Evolutionary conservation across 2,888 invertebrate genomes (phyloP), one percentile per base, ranked within the genome.

Genomic region (Stegana nigrithorax): DNA sequence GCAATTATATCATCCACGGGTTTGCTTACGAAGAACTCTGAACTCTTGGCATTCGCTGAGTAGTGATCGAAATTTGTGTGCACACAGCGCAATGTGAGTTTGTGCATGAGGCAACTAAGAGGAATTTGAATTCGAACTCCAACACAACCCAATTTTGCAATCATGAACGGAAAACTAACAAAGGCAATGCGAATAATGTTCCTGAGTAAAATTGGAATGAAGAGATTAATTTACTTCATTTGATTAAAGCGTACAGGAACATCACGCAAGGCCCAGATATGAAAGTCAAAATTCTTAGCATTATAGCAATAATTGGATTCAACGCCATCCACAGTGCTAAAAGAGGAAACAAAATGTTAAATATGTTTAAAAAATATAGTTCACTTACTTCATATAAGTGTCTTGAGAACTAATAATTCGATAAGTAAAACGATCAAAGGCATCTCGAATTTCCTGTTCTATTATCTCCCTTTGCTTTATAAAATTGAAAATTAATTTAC

Each of bases 201-300:
- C n/a, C n/a, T n/a, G n/a, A n/a, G n/a, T n/a, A n/a, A 4, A 29
- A 6, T n/a, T 4, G 10, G 44, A 23, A 42, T 2, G 23, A 10
- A 8, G 39, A 26, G 10, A 27, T 10, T 26, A 45, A 26, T 74
- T 73, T 68, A 83, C 83, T 68, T 67, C 32, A 73, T 4, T 4
- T 72, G 66, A 1, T 68, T 39, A 27, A 83, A 75, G 5, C 73
- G 66, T 26, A 84, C 65, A 2, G 84, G 75, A 0, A 83, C 78
- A 68, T 82, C 73, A 14, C 76, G 76, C 10, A 84, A 62, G 8
- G 75, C 70, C 84, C 84, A 84, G 8, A 84, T 67, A 45, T 84
- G 81, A 0, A 84, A 70, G 26, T 65, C 47, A 61, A 78, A 84
- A 7, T 70, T 55, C 2, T 69, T 53, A n/a, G 67, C 71, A 3